Base-by-base conservation (phyloP, 2,888 invertebrate genomes). In the Gasteruption jaculator region DNA sequence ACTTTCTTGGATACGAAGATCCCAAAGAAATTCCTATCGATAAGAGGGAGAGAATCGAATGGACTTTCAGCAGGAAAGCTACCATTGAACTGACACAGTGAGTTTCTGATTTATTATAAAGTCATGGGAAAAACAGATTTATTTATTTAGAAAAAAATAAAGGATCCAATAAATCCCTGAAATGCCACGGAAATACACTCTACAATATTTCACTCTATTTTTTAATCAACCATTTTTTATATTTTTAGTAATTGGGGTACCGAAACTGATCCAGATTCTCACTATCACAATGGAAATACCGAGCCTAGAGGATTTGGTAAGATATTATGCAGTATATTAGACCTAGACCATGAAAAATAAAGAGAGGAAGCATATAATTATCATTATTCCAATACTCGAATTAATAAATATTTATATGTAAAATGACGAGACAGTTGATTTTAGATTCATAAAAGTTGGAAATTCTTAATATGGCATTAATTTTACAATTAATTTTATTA, bases 51-150 rank as follows among this genome's bases (percentile, higher is more conserved):
- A 76, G 86, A 38, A 77, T 77, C 0, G 72, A 75, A 38, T 95
- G 91, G 90, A 82, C 90, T 0, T 79, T 91, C 67, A 80, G 80
- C 1, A 81, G 86, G 52, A 91, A 86, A 65, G 93, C 89, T 3
- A 91, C 92, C 0, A 67, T 95, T 54, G 94, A 95, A 71, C 74
- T 95, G 27, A 95, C 95, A 5, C 91, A 95, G 94, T 94, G 73
- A 78, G 85, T 72, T n/a, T n/a, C n/a, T n/a, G n/a, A n/a, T n/a
- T 24, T 38, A 20, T 14, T 46, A 29, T 11, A 26, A n/a, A 7
- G 7, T 6, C 22, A 16, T 32, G 4, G 6, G 3, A 14, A n/a
- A 27, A 27, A 5, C 29, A 26, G n/a, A 41, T 12, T n/a, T 21
- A 2, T 20, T n/a, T n/a, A n/a, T n/a, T n/a, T n/a, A n/a, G n/a